Evolutionary conservation across 1,140 invertebrate species (phyloP).

Genomic region (Hylyphantes graminicola): DNA sequence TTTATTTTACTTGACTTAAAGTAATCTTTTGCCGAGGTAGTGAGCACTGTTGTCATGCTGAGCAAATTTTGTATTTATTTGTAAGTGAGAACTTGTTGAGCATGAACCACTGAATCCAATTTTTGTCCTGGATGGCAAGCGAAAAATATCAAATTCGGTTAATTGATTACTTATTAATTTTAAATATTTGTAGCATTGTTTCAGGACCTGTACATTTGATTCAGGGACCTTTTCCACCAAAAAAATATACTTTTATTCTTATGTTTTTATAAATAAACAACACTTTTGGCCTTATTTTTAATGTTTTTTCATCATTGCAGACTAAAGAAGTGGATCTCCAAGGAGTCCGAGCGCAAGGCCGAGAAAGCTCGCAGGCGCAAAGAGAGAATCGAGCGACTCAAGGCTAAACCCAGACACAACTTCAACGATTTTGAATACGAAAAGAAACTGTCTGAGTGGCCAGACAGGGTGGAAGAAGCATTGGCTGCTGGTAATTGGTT

Average conservation of each 20-base stretch:
- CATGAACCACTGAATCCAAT: too few species aligned
- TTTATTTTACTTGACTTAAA: too few species aligned
- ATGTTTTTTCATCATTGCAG: slow-evolving; percentile 62
- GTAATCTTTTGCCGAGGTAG: too few species aligned
- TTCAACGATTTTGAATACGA: slow-evolving; percentile 82
- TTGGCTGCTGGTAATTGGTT: slow-evolving; percentile 77
- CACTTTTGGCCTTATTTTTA: background rate
- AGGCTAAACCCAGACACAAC: slow-evolving; percentile 63
- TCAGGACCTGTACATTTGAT: too few species aligned
- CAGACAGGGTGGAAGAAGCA: slow-evolving; percentile 83
- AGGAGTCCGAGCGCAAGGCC: slow-evolving; percentile 80
- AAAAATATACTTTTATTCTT: background rate
- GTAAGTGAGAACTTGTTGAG: too few species aligned
- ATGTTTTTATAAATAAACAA: background rate
- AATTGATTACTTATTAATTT: too few species aligned
- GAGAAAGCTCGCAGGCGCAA: slow-evolving; percentile 77
- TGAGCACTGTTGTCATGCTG: too few species aligned
- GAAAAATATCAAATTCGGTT: too few species aligned
- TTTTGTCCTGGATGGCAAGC: too few species aligned
- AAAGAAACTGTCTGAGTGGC: slow-evolving; percentile 78
- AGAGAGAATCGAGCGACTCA: slow-evolving; percentile 81
- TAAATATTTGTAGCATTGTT: too few species aligned
- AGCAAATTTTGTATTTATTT: too few species aligned
- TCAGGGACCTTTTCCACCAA: background rate
- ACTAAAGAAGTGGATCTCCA: slow-evolving; percentile 88